A percentile compares a stretch with the other conserved stretches of the same genome.
phyloP scores from a whole-genome alignment of 2,797 vertebrate genomes.

The Anniella stebbinsi region DNA sequence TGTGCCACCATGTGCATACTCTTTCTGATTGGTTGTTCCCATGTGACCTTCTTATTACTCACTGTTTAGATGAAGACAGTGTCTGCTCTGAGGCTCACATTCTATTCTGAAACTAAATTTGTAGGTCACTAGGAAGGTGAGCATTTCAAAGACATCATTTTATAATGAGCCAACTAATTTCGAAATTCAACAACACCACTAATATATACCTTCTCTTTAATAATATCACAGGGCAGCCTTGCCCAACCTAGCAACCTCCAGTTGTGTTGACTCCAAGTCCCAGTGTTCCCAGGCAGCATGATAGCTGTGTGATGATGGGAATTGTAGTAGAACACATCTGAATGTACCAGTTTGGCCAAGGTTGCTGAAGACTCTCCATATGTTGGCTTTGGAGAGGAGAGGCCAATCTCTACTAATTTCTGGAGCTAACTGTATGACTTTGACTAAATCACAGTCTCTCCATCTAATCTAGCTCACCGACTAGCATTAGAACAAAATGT shows the following conservation, averaged over 20 bases:
- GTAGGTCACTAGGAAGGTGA: too few species aligned
- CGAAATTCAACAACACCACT: too few species aligned
- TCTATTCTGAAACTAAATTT: too few species aligned
- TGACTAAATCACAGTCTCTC: neutral
- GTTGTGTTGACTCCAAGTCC: neutral
- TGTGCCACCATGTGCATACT: too few species aligned
- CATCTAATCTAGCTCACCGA: neutral
- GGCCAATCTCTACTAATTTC: neutral
- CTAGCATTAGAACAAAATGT: neutral
- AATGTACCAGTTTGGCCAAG: neutral
- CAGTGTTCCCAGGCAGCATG: neutral
- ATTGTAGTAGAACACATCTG: neutral
- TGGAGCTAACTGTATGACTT: neutral
- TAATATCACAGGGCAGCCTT: neutral
- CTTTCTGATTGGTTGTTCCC: too few species aligned
- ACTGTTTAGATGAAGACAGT: too few species aligned
- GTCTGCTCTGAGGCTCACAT: too few species aligned
- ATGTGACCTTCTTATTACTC: too few species aligned
- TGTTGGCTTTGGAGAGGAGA: neutral
- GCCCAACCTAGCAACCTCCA: neutral
- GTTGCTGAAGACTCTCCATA: neutral
- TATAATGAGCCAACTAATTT: too few species aligned
- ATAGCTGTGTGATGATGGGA: neutral
- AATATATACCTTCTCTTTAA: too few species aligned
- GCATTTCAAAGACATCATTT: too few species aligned